A percentile compares a stretch with the other conserved stretches of the same genome.
phyloP scores from a whole-genome alignment of 2,113 vertebrate species.

The Myotis lucifugus region DNA sequence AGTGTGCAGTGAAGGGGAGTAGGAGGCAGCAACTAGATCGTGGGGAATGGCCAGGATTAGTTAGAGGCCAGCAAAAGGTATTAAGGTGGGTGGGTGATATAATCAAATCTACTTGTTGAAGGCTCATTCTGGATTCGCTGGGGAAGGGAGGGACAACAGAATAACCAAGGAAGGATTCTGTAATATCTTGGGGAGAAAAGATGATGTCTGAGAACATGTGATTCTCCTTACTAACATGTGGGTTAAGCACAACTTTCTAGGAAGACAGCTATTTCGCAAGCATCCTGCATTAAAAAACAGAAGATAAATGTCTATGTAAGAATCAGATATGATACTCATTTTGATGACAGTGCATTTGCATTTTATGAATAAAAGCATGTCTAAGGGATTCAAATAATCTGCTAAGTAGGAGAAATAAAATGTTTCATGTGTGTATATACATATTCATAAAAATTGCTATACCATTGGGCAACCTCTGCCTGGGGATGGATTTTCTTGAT shows the following conservation, averaged over 20 bases:
- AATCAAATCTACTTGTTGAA: background rate
- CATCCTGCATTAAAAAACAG: background rate
- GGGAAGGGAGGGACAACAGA: background rate
- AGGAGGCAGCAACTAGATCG: background rate
- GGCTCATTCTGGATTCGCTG: background rate
- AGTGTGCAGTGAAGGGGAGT: background rate
- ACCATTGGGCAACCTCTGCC: background rate
- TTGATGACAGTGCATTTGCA: background rate
- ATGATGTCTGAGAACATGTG: background rate
- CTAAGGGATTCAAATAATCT: conserved; percentile 38
- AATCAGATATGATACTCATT: background rate
- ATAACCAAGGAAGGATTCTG: background rate
- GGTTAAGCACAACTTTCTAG: background rate
- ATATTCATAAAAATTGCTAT: conserved; percentile 27
- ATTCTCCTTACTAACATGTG: background rate
- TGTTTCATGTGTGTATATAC: conserved; percentile 18
- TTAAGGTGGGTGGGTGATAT: background rate
- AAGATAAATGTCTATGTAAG: background rate
- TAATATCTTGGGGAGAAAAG: background rate
- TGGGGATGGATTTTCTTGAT: conserved; percentile 51
- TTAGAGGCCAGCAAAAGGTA: background rate
- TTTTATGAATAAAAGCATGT: conserved; percentile 14
- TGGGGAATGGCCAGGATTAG: background rate
- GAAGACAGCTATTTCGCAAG: background rate
- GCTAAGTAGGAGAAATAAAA: background rate